Percentiles rank a stretch among this genome's conserved stretches.
Evolutionary conservation across 2,797 vertebrate species (phyloP).

Genomic region (Smutsia temminckii): DNA sequence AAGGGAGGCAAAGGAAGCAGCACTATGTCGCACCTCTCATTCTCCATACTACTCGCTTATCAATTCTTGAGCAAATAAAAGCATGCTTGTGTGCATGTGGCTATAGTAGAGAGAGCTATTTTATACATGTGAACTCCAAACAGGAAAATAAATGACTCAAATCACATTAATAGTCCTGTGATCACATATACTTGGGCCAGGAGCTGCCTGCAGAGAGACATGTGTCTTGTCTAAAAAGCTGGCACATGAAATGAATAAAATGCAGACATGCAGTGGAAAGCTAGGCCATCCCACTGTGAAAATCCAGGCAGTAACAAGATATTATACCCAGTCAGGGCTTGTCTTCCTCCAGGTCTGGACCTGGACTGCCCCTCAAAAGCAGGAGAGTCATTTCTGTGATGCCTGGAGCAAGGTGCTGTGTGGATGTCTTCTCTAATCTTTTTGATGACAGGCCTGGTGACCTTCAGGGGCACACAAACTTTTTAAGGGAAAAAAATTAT

Average conservation of each 20-base stretch:
- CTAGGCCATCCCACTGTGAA: background rate
- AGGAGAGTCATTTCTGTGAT: background rate
- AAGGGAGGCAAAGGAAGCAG: background rate
- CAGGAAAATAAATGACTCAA: background rate
- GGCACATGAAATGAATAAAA: background rate
- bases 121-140: background rate
- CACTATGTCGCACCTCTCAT: background rate
- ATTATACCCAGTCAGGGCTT: rapidly evolving
- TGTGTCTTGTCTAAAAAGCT: background rate
- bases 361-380: background rate
- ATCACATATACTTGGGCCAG: background rate
- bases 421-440: constrained; percentile 51
- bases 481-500: constrained; percentile 16
- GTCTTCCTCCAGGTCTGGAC: background rate
- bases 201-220: constrained; percentile 16
- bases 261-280: background rate
- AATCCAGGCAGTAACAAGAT: background rate
- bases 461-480: constrained; percentile 41
- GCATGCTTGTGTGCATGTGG: background rate
- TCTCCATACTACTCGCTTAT: background rate
- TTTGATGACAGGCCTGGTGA: constrained; percentile 62
- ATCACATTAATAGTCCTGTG: background rate
- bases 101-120: background rate
- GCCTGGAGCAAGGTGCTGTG: background rate
- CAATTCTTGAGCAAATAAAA: constrained; percentile 5